These are phyloP conservation scores for Chaenocephalus aceratus DNA, from an alignment of 2,113 vertebrate species.

Conservation along the genomic window DNA sequence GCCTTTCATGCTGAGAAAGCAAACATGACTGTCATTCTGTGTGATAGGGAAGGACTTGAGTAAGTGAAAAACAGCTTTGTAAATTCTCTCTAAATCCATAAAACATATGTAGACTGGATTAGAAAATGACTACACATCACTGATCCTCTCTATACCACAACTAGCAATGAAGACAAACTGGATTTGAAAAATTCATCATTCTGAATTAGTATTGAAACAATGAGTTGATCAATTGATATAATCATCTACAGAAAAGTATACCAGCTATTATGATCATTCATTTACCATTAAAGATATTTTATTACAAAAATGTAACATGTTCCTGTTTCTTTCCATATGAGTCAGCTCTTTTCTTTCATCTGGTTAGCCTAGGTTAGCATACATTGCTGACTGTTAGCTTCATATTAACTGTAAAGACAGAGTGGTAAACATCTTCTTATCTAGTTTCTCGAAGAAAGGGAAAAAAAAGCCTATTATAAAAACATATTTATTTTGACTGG, in stretches of 20 bases:
- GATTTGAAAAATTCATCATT: neutral
- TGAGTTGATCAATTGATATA: neutral
- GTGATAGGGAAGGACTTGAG: neutral
- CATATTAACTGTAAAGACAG: neutral
- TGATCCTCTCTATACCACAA: neutral
- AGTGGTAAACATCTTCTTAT: neutral
- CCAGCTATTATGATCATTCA: neutral
- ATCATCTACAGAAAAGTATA: neutral
- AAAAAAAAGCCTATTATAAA: neutral
- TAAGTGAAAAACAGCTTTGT: conserved; percentile 7
- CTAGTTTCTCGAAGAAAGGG: neutral
- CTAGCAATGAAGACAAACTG: neutral
- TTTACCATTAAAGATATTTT: neutral
- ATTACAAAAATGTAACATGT: neutral
- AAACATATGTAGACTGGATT: conserved; percentile 1
- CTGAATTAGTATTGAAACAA: neutral
- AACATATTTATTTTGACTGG: neutral
- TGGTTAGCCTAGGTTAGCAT: neutral
- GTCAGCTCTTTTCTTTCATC: too few relatives aligned
- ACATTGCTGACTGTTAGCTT: neutral
- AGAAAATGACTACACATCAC: neutral
- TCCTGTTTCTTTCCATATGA: too few relatives aligned
- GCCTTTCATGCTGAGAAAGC: conserved; percentile 20
- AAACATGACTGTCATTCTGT: conserved; percentile 21
- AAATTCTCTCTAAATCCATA: conserved; percentile 2